Base-by-base conservation (phyloP, 2,113 vertebrate species). In the Sus scrofa region DNA sequence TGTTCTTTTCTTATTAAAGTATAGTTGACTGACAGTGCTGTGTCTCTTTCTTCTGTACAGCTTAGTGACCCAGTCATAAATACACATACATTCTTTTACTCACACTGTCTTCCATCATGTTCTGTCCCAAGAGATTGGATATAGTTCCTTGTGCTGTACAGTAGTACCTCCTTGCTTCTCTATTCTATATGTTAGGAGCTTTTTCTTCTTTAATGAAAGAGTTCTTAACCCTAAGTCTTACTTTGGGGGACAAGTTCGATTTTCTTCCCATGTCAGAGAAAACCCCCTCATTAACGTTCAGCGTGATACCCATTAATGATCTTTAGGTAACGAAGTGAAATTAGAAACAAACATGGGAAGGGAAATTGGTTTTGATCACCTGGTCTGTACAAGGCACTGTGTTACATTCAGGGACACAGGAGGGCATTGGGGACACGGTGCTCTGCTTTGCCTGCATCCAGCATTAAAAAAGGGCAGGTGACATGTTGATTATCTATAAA, bases 221-320 rank as follows among this genome's bases (percentile, higher is more conserved):
- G 13, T 92, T 93, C 18, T 83, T 89, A 67, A 63, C n/a, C 30
- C 71, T 82, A 84, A 95, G 85, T 73, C 62, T 11, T 44, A 92
- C 14, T 34, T 68, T 73, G 39, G 77, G 70, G 50, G 32, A 60
- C 60, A 95, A 70, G 3, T 79, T 44, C 84, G 8, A 3, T n/a
- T 87, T 60, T 39, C 39, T 75, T 65, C 24, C 67, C 12, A 34
- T 16, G 24, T 18, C 6, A 50, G 27, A 73, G 68, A 88, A 92
- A 71, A 83, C 22, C 20, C 39, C 39, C 26, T 73, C 24, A 4
- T 37, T 79, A 88, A 52, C 2, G 30, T 24, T 95, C 52, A 91
- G 0, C 2, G 5, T 67, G 52, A 78, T 58, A 75, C 9, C 27
- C 71, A 27, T 54, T 84, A 27, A 81, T 63, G 32, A 71, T 60